Evolutionary conservation across 1,140 invertebrate genomes (phyloP).

Genomic region (Drosophila nikananu): DNA sequence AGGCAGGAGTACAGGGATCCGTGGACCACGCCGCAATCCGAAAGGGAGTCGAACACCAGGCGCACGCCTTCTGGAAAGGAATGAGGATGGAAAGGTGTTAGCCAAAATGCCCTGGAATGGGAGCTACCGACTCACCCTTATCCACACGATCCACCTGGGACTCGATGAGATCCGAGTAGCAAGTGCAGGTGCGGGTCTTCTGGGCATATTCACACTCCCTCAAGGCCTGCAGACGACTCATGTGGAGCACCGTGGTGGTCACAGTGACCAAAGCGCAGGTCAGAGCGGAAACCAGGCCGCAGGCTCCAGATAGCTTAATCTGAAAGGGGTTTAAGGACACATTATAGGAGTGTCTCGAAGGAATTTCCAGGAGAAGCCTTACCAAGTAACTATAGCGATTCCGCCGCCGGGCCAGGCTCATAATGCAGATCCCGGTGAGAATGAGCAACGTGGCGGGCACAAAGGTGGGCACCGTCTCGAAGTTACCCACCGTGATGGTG

Average conservation of each 20-base stretch:
- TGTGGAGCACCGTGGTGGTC: conserved; percentile 96
- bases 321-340: conserved; percentile 61
- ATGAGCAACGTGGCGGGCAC: conserved; percentile 93
- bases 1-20: conserved; percentile 94
- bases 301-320: conserved; percentile 94
- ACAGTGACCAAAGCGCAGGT: conserved; percentile 95
- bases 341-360: background rate
- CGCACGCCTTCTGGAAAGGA: conserved; percentile 86
- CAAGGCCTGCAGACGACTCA: conserved; percentile 94
- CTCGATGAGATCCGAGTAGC: conserved; percentile 89
- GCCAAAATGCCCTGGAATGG: background rate
- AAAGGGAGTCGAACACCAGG: conserved; percentile 92
- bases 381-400: conserved; percentile 95
- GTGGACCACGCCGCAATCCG: conserved; percentile 94
- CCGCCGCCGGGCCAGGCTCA: conserved; percentile 92
- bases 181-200: conserved; percentile 91
- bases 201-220: conserved; percentile 94
- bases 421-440: conserved; percentile 93
- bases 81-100: background rate
- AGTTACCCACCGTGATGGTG: conserved; percentile 92
- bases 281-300: conserved; percentile 92
- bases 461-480: conserved; percentile 94
- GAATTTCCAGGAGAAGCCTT: conserved; percentile 68
- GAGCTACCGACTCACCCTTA: conserved; percentile 86
- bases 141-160: conserved; percentile 87